Percentiles rank a stretch among this genome's conserved stretches.
Evolutionary conservation across 1,140 invertebrate genomes (phyloP).

Genomic region (Ceratina calcarata): DNA sequence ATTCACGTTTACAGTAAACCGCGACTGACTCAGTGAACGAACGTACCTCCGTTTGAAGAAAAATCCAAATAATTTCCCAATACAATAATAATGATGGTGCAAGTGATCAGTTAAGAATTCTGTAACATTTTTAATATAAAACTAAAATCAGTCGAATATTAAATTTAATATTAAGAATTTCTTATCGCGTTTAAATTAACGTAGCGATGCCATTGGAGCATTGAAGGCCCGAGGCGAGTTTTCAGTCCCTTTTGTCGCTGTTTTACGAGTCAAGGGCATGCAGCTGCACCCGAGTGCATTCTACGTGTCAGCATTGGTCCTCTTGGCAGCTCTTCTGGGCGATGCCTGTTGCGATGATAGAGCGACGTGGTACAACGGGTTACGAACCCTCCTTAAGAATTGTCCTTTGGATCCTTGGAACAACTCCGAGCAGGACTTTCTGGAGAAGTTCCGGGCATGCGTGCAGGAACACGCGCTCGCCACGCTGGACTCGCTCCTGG

Average conservation of each 20-base stretch:
- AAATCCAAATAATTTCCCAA: not conserved
- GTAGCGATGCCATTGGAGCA: no score
- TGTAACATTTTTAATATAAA: no score
- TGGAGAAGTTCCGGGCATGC: constrained; percentile 65
- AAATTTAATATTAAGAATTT: no score
- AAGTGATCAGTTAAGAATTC: no score
- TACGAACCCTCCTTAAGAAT: constrained; percentile 65
- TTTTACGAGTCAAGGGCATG: not conserved
- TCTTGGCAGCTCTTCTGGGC: constrained; percentile 27
- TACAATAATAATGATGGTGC: no score
- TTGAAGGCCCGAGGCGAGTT: no score
- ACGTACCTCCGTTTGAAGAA: constrained; percentile 42
- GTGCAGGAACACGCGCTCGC: constrained; percentile 67
- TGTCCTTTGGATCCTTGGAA: constrained; percentile 60
- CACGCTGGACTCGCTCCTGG: constrained; percentile 66
- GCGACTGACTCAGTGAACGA: constrained; percentile 23
- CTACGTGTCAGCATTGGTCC: constrained; percentile 47
- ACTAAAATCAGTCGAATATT: no score
- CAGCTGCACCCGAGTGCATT: constrained; percentile 63
- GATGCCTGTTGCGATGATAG: constrained; percentile 51
- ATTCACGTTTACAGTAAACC: constrained; percentile 42
- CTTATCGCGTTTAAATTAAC: no score
- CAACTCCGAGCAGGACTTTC: constrained; percentile 56
- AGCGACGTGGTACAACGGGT: constrained; percentile 59
- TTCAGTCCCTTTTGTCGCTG: not conserved